Conservation (phyloP, 2,797 vertebrate genomes). For the Microhierax caerulescens region DNA sequence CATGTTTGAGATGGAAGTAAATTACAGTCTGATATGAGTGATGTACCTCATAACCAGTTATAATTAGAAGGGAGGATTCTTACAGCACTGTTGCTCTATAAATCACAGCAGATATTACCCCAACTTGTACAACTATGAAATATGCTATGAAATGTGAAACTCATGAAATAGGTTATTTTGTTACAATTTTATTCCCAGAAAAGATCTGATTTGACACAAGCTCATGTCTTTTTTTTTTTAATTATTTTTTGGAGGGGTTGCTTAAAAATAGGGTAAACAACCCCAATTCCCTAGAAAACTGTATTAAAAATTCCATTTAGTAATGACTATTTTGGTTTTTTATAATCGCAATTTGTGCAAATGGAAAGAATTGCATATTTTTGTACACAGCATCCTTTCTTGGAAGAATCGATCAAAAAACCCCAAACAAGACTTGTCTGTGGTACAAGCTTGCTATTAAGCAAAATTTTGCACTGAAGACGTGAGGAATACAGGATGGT, state of each 20-base stretch:
- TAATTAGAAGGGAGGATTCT: conserved; percentile 68
- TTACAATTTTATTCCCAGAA: not conserved
- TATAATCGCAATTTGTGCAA: not conserved
- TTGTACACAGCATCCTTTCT: not conserved
- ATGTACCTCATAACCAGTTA: conserved; percentile 61
- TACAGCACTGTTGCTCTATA: conserved; percentile 15
- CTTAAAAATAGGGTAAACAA: not conserved
- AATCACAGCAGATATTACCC: conserved; percentile 56
- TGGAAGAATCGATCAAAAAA: not conserved
- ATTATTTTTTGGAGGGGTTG: not conserved
- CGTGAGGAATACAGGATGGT: not conserved
- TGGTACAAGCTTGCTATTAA: not conserved
- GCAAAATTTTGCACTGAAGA: not conserved
- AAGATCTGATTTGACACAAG: not conserved
- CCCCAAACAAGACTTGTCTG: not conserved
- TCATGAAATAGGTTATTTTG: conserved; percentile 18
- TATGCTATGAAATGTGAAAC: conserved; percentile 38
- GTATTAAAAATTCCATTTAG: not conserved
- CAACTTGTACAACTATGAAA: conserved; percentile 47
- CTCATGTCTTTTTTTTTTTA: not conserved
- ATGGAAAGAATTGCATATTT: not conserved
- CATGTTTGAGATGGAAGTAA: conserved; percentile 40
- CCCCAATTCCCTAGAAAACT: not conserved
- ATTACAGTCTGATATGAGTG: conserved; percentile 58
- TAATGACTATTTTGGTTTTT: not conserved